Conservation (phyloP, 2,888 invertebrate species). For the Marronus borbonicus region DNA sequence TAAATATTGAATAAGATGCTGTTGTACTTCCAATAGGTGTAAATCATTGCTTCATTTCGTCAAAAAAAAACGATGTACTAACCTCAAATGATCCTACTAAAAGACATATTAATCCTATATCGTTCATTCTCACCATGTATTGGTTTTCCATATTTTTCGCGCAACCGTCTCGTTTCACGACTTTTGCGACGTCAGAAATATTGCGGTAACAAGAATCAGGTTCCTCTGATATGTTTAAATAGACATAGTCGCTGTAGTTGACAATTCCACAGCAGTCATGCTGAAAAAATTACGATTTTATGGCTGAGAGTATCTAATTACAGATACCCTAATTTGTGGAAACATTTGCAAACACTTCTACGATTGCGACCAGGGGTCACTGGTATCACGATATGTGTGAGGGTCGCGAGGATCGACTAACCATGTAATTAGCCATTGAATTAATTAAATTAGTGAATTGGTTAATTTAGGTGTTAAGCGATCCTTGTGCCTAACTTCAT, state of each 20-base stretch:
- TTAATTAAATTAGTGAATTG: too few species aligned
- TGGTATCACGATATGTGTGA: too few species aligned
- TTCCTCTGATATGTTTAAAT: conserved; percentile 30
- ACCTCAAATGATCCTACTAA: conserved; percentile 42
- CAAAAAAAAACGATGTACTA: too few species aligned
- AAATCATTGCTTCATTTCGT: too few species aligned
- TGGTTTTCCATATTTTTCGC: conserved; percentile 28
- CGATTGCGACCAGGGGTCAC: too few species aligned
- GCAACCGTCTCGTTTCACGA: conserved; percentile 26
- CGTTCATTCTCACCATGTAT: conserved; percentile 31
- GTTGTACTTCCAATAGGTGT: too few species aligned
- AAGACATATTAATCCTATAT: conserved; percentile 32
- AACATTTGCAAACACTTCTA: too few species aligned
- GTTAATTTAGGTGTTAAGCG: too few species aligned
- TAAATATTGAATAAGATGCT: not conserved
- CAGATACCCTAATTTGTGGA: too few species aligned
- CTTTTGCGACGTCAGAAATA: not conserved
- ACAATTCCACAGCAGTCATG: conserved; percentile 46
- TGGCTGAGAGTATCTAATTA: too few species aligned
- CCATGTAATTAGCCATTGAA: too few species aligned
- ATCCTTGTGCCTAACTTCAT: not conserved
- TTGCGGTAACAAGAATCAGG: conserved; percentile 11
- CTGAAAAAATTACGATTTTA: conserved; percentile 21
- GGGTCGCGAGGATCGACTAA: too few species aligned
- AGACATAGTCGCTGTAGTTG: conserved; percentile 44